These are phyloP conservation scores for Catalaphyllia jardinei DNA, from an alignment of 64 coral and sea anemone genomes.

Conservation along the genomic window DNA sequence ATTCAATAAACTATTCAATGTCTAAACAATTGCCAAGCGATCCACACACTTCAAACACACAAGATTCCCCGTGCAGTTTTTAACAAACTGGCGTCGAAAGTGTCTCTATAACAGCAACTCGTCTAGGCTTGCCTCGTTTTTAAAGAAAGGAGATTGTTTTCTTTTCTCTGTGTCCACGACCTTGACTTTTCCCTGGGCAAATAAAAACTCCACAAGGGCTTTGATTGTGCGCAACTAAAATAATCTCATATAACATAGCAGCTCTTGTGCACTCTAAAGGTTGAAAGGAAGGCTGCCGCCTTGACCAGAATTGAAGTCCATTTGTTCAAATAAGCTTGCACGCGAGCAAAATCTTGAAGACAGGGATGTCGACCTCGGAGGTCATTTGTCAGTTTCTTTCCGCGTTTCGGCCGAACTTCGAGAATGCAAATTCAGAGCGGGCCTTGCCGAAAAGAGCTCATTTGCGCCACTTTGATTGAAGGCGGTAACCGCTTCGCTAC, in stretches of 20 bases:
- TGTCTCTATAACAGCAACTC: conserved; percentile 1
- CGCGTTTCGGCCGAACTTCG: background rate
- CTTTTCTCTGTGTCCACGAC: background rate
- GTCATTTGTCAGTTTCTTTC: conserved; percentile 11
- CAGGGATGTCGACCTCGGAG: background rate
- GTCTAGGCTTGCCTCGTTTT: conserved; percentile 32
- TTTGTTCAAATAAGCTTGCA: conserved; percentile 25
- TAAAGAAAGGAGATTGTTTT: conserved; percentile 20
- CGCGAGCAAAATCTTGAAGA: background rate
- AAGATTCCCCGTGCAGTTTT: conserved; percentile 2
- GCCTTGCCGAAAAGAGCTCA: conserved; percentile 3
- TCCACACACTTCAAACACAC: background rate
- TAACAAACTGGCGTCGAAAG: background rate
- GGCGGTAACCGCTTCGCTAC: conserved; percentile 29
- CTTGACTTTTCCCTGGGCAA: conserved; percentile 4
- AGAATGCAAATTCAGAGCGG: background rate
- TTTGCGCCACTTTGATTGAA: conserved; percentile 13
- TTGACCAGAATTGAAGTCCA: background rate
- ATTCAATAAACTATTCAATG: conserved; percentile 1
- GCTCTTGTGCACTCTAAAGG: background rate
- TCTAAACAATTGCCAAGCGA: background rate
- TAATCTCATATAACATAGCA: background rate
- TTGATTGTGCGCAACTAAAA: background rate
- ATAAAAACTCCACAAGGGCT: background rate
- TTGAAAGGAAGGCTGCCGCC: background rate